Percentiles rank a stretch among this genome's conserved stretches.
Conservation (phyloP, 1,140 invertebrate species). For the Drosophila eugracilis region DNA sequence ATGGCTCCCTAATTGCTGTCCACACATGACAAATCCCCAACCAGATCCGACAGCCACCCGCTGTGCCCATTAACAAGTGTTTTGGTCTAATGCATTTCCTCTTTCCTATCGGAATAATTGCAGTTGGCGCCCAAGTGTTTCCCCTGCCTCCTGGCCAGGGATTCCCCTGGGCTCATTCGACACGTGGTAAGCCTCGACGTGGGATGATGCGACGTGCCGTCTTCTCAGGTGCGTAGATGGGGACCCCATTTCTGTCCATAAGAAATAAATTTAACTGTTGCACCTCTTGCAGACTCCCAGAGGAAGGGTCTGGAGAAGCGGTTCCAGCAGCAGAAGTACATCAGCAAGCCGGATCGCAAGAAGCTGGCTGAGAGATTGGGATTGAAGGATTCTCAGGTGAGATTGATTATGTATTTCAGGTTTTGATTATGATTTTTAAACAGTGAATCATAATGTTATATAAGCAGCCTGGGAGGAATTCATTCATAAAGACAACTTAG, state of each 20-base stretch:
- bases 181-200: slow-evolving; percentile 92
- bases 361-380: slow-evolving; percentile 98
- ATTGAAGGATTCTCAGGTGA: slow-evolving; percentile 97
- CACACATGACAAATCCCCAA: slow-evolving; percentile 18
- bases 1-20: slow-evolving; percentile 40
- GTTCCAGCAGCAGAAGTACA: slow-evolving; percentile 99
- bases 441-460: slow-evolving; percentile 1
- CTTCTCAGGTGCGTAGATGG: slow-evolving; percentile 86
- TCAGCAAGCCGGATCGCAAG: slow-evolving; percentile 98
- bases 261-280: slow-evolving; percentile 12
- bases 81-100: slow-evolving; percentile 64
- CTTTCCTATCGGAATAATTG: slow-evolving; percentile 30
- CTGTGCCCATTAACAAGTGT: slow-evolving; percentile 74
- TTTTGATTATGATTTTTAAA: too few relatives aligned
- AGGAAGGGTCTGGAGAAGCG: slow-evolving; percentile 96
- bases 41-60: slow-evolving; percentile 29
- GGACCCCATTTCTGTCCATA: background rate
- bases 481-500: background rate
- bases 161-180: slow-evolving; percentile 92
- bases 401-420: slow-evolving; percentile 22
- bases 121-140: slow-evolving; percentile 87
- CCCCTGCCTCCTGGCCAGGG: slow-evolving; percentile 87
- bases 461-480: background rate
- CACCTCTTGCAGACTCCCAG: slow-evolving; percentile 93
- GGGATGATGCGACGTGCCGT: slow-evolving; percentile 98